Percentiles rank a stretch among this genome's conserved stretches.
These are phyloP conservation scores for Oikopleura albicans DNA, from an alignment of 23 tunicate species.

Conservation along the genomic window DNA sequence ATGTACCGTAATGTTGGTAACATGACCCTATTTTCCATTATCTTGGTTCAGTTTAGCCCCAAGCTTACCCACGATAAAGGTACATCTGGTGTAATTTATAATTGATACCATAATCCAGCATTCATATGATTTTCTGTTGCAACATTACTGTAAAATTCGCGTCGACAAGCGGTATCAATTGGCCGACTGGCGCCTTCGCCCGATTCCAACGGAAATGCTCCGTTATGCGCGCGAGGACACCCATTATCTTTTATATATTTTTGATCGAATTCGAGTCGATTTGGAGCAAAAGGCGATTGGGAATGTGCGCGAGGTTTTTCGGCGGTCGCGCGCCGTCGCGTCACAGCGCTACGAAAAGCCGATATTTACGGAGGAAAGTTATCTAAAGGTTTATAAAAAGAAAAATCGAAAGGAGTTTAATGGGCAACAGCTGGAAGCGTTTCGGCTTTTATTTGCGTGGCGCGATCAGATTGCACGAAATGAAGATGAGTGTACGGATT, in stretches of 20 bases:
- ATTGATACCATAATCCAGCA: too few species aligned
- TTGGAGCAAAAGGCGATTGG: constrained; percentile 21
- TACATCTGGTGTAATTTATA: too few species aligned
- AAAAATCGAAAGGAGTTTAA: constrained; percentile 21
- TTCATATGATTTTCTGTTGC: constrained; percentile 49
- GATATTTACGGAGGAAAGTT: constrained; percentile 24
- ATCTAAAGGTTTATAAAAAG: constrained; percentile 26
- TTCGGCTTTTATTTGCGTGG: constrained; percentile 48
- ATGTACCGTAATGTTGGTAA: too few species aligned
- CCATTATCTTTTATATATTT: constrained; percentile 72
- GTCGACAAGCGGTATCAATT: constrained; percentile 71
- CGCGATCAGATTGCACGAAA: constrained; percentile 63
- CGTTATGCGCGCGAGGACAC: constrained; percentile 88
- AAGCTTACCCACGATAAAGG: too few species aligned
- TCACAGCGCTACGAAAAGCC: constrained; percentile 51
- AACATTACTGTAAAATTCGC: constrained; percentile 48
- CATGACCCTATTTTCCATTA: too few species aligned
- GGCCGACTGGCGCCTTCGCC: constrained; percentile 95
- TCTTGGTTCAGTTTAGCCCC: too few species aligned
- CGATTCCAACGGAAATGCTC: constrained; percentile 50
- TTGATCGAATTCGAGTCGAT: constrained; percentile 27
- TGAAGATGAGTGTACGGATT: constrained; percentile 86
- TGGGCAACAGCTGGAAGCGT: constrained; percentile 56
- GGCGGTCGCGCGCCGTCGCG: constrained; percentile 35
- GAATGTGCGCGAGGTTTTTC: constrained; percentile 23